phyloP scores from a whole-genome alignment of 2,113 vertebrate species.

The Xiphophorus hellerii region DNA sequence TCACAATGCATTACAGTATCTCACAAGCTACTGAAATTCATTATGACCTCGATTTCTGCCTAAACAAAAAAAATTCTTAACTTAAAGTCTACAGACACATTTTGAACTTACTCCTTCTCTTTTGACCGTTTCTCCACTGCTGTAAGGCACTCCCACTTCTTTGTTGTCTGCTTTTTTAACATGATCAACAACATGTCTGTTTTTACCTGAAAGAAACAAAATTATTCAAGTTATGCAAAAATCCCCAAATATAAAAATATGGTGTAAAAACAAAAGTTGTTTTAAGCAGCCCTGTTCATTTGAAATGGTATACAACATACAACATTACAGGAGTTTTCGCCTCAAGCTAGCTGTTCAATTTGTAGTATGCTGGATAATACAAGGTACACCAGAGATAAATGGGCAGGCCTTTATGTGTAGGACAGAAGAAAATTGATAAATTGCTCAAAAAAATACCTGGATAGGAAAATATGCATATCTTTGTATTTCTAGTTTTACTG shows the following conservation, averaged over 20 bases:
- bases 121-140: conserved; percentile 93
- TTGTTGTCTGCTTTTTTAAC: conserved; percentile 89
- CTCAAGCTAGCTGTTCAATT: neutral
- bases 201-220: conserved; percentile 84
- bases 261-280: neutral
- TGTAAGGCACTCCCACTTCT: conserved; percentile 95
- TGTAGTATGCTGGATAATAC: neutral
- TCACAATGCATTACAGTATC: too few relatives aligned
- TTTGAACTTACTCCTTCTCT: conserved; percentile 92
- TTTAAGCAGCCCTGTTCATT: neutral
- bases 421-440: neutral
- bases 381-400: neutral
- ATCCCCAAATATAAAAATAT: neutral
- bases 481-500: neutral
- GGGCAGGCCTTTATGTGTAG: neutral
- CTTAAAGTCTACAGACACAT: neutral
- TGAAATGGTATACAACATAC: neutral
- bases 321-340: neutral
- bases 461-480: neutral
- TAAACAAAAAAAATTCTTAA: neutral
- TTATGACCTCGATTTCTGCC: neutral
- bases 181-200: conserved; percentile 92
- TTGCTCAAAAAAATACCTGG: neutral
- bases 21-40: neutral
- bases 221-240: neutral